Evolutionary conservation across 1,140 invertebrate species (phyloP).

Genomic region (Drosophila pruinosa): DNA sequence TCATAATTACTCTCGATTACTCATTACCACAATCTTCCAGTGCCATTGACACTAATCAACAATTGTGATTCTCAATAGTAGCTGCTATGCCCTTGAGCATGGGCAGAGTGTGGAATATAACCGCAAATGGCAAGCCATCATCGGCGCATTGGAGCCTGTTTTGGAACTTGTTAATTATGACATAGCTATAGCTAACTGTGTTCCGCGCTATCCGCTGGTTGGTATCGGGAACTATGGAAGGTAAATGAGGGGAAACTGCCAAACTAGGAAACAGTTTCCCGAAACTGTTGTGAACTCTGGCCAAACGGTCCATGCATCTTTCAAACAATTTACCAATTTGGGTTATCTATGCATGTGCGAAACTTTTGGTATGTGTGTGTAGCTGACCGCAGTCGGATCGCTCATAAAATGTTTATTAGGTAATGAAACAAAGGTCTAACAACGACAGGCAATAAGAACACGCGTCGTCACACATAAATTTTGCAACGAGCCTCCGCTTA

Average conservation of each 20-base stretch:
- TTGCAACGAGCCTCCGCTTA: conserved; percentile 53
- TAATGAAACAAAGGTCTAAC: conserved; percentile 65
- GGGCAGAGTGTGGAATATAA: background rate
- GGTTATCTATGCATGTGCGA: background rate
- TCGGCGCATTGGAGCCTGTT: conserved; percentile 56
- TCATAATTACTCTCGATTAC: too few relatives aligned
- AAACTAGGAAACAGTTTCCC: background rate
- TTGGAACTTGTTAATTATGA: conserved; percentile 68
- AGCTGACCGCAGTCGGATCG: conserved; percentile 31
- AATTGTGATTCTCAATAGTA: background rate
- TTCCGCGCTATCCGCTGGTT: background rate
- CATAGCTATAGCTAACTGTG: conserved; percentile 15
- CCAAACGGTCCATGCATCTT: conserved; percentile 53
- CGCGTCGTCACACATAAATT: conserved; percentile 59
- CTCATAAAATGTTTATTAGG: conserved; percentile 79
- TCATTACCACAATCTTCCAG: background rate
- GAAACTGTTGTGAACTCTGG: conserved; percentile 16
- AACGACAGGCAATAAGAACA: conserved; percentile 41
- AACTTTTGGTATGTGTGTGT: conserved; percentile 6
- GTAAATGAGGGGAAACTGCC: background rate
- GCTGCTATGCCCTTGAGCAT: background rate
- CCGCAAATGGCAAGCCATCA: conserved; percentile 16
- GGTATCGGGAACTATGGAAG: background rate
- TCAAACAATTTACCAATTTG: conserved; percentile 73
- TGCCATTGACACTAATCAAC: background rate